Evolutionary conservation across 2,113 vertebrate genomes (phyloP).

Genomic region (Climacteris rufus): DNA sequence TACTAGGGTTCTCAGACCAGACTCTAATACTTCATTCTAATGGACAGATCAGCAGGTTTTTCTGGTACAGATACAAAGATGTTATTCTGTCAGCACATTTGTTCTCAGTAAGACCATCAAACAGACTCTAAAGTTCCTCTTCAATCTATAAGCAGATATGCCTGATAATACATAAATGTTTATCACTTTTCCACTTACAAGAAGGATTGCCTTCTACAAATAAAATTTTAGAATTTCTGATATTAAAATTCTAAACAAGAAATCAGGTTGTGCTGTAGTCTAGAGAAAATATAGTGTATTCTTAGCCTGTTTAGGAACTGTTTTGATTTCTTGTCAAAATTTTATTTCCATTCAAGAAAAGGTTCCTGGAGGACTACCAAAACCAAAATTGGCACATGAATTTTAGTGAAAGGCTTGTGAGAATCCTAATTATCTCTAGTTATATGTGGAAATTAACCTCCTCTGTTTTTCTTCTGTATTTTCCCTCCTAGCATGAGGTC

Average conservation of each 20-base stretch:
- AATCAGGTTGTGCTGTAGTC: neutral
- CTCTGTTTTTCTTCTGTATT: neutral
- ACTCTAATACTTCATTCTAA: neutral
- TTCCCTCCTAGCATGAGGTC: neutral
- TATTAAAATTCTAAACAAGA: neutral
- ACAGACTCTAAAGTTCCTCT: neutral
- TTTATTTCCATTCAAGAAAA: neutral
- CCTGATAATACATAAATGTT: neutral
- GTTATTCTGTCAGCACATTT: neutral
- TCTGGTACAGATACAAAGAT: neutral
- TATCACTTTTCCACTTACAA: neutral
- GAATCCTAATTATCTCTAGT: neutral
- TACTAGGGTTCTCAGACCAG: neutral
- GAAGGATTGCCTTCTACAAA: neutral
- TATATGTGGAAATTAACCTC: neutral
- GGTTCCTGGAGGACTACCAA: neutral
- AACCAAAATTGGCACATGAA: neutral
- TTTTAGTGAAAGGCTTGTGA: neutral
- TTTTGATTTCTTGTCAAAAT: neutral
- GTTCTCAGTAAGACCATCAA: neutral
- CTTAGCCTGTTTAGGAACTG: neutral
- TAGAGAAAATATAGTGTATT: neutral
- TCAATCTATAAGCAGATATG: neutral
- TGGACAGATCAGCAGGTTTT: neutral
- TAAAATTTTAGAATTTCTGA: neutral